Conservation (phyloP, 2,888 invertebrate genomes). For the Nasonovia ribisnigri region DNA sequence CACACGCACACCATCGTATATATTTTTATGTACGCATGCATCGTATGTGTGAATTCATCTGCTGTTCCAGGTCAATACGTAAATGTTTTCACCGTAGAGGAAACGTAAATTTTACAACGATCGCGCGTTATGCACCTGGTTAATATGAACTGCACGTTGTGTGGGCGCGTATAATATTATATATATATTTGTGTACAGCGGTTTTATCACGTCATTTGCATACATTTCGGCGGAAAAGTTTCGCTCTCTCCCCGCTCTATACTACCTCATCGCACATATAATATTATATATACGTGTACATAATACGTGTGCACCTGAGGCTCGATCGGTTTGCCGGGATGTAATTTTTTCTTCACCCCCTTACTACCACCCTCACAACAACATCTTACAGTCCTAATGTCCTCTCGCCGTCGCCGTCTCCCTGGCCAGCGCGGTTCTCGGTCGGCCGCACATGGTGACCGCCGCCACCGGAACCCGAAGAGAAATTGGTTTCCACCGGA, state of each 20-base stretch:
- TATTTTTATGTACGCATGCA: neutral
- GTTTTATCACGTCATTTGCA: slow-evolving; percentile 64
- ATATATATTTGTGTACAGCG: slow-evolving; percentile 5
- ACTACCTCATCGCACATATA: neutral
- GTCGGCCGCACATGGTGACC: slow-evolving; percentile 41
- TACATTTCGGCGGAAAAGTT: slow-evolving; percentile 57
- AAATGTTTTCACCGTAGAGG: slow-evolving; percentile 17
- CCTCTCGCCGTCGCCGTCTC: neutral
- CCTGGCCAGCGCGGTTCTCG: neutral
- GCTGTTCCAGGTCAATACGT: neutral
- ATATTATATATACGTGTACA: slow-evolving; percentile 1
- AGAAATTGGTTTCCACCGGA: slow-evolving; percentile 51
- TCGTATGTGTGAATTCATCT: neutral
- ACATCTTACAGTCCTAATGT: neutral
- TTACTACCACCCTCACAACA: neutral
- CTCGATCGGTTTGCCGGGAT: slow-evolving; percentile 38
- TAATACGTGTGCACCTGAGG: slow-evolving; percentile 44
- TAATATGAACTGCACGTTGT: slow-evolving; percentile 57
- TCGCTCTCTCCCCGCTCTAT: neutral
- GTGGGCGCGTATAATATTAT: neutral
- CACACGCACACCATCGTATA: neutral
- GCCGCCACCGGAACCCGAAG: slow-evolving; percentile 5
- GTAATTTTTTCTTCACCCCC: neutral
- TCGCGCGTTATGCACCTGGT: slow-evolving; percentile 45
- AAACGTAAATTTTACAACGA: slow-evolving; percentile 32